Base-by-base conservation (phyloP, 2,888 invertebrate species). In the Drosophila parthenogenetica region DNA sequence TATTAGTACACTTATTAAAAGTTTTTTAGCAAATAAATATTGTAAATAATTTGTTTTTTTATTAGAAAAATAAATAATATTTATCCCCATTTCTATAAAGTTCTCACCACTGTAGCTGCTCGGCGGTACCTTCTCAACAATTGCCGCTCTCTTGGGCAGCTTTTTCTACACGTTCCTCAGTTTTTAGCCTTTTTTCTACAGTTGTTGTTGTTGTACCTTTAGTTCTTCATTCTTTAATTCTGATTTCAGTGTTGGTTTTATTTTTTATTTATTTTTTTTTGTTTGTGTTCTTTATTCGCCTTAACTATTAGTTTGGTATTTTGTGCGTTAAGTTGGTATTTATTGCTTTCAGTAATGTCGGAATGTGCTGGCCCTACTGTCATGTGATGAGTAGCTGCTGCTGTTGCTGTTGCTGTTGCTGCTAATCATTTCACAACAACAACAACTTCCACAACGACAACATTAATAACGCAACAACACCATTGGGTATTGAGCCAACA, bases 311-410 rank as follows among this genome's bases (percentile, higher is more conserved):
- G 88, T 86, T 90, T 83, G 90, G 90, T 79, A 90, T 90, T 90
- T 89, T 89, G 86, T 90, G 90, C 90, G 90, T 90, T 90, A 90
- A 90, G 87, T 90, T 89, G 90, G 90, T 91, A 90, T 90, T 90
- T 90, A 90, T 90, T 90, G 90, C 89, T 90, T 86, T 90, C 80
- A 89, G 89, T 79, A 81, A 90, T 85, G 83, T 90, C 83, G 90
- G 90, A 90, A 90, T 90, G 89, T 74, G 87, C 78, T 73, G 64
- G 62, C 46, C 69, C 75, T 69, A 83, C 87, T 77, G 86, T 77
- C 82, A 77, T 72, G 61, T 73, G 81, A 86, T 80, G 81, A 75
- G 82, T 84, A 65, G 81, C 65, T 75, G 81, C 58, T 68, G 67
- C 51, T 54, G 69, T 43, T 66, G 81, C 65, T 75, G 81, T 55